These are phyloP conservation scores for Cebus imitator DNA, from an alignment of 2,113 vertebrate species.

Conservation along the genomic window DNA sequence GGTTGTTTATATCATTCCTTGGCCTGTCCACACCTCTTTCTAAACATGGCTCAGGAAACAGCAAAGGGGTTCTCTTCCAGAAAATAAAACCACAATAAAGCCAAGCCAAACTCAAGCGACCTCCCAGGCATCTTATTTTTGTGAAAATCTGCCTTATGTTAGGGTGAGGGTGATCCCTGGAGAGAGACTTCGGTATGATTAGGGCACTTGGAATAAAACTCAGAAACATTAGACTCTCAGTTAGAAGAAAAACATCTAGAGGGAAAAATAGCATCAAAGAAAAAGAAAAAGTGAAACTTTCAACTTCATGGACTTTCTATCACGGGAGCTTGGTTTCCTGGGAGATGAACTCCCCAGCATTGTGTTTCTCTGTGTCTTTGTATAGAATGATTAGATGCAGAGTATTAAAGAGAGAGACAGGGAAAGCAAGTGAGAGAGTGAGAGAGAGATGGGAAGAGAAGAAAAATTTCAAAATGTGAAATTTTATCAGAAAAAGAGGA, in stretches of 20 bases:
- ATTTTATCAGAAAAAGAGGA: background rate
- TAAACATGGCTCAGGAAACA: slow-evolving; percentile 48
- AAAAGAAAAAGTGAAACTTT: background rate
- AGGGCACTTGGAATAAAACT: background rate
- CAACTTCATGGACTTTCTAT: background rate
- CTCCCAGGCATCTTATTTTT: slow-evolving; percentile 31
- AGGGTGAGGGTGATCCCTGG: background rate
- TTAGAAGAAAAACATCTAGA: background rate
- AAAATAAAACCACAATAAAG: slow-evolving; percentile 39
- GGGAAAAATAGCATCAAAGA: background rate
- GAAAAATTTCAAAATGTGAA: background rate
- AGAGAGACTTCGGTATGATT: background rate
- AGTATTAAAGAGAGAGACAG: background rate
- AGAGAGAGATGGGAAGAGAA: background rate
- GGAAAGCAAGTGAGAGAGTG: background rate
- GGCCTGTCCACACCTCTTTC: slow-evolving; percentile 48
- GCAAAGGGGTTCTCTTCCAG: background rate
- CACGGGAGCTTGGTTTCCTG: background rate
- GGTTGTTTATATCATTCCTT: slow-evolving; percentile 63
- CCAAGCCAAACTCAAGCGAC: slow-evolving; percentile 29
- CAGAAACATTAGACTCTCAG: background rate
- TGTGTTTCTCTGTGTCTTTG: background rate
- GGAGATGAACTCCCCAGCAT: background rate
- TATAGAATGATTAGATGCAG: background rate
- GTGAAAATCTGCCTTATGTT: slow-evolving; percentile 5